Percentiles rank a stretch among this genome's conserved stretches.
Conservation (phyloP, 2,797 vertebrate genomes). For the Delichon dasypus region DNA sequence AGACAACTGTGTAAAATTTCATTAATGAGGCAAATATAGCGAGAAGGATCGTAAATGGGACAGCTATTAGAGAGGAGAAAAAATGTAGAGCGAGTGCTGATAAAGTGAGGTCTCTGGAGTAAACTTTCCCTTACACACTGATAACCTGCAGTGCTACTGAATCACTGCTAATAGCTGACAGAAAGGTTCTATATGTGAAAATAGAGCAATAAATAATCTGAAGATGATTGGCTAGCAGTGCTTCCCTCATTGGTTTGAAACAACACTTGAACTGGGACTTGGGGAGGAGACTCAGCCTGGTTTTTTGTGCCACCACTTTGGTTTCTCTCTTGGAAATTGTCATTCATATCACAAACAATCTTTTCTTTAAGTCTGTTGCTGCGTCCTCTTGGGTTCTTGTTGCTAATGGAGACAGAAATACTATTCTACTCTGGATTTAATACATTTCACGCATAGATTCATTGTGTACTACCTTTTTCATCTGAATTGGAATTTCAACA, state of each 20-base stretch:
- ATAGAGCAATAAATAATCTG: not conserved
- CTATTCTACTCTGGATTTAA: conserved; percentile 72
- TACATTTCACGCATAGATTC: conserved; percentile 69
- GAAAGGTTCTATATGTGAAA: conserved; percentile 1
- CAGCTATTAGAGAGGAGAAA: not conserved
- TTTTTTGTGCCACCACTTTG: conserved; percentile 18
- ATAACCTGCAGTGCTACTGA: not conserved
- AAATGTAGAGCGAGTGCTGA: not conserved
- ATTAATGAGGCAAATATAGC: not conserved
- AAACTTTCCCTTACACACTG: not conserved
- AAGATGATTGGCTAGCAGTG: not conserved
- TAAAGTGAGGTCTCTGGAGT: not conserved
- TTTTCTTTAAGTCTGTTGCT: conserved; percentile 69
- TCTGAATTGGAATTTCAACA: conserved; percentile 68
- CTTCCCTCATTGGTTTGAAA: not conserved
- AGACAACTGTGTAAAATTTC: conserved; percentile 11
- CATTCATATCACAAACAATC: conserved; percentile 72
- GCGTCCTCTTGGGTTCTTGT: conserved; percentile 70
- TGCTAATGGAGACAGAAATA: conserved; percentile 80
- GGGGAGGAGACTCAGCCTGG: not conserved
- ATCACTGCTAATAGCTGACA: not conserved
- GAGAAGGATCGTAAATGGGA: not conserved
- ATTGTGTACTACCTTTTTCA: conserved; percentile 50
- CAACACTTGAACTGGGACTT: not conserved
- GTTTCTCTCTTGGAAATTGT: conserved; percentile 55